phyloP scores from a whole-genome alignment of 1,140 invertebrate species.

The Neodiprion pinetum region DNA sequence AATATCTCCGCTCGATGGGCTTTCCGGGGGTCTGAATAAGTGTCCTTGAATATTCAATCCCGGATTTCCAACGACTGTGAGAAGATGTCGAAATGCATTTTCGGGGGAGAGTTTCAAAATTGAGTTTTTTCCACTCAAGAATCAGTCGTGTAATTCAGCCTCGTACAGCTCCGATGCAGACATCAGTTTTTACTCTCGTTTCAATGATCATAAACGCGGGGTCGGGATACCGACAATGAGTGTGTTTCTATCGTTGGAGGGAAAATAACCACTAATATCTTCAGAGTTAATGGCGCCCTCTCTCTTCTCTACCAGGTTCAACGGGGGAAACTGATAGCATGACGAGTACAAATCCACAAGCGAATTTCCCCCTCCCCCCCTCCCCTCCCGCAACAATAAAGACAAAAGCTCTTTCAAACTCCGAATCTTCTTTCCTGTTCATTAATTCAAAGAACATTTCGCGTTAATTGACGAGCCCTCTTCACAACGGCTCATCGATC shows the following conservation, averaged over 20 bases:
- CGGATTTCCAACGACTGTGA: not conserved
- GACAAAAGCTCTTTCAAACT: slow-evolving; percentile 2
- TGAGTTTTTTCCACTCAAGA: too few relatives aligned
- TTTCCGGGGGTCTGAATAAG: not conserved
- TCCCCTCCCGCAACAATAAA: not conserved
- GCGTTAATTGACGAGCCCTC: slow-evolving; percentile 1
- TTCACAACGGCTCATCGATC: not conserved
- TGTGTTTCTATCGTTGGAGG: too few relatives aligned
- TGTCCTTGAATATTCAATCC: not conserved
- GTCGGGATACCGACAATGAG: too few relatives aligned
- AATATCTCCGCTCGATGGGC: not conserved
- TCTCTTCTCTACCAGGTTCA: not conserved
- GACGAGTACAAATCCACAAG: not conserved
- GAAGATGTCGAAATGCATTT: not conserved
- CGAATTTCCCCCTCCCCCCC: too few relatives aligned
- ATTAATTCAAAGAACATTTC: not conserved
- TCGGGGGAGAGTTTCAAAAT: not conserved
- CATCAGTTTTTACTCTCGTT: too few relatives aligned
- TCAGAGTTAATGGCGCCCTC: not conserved
- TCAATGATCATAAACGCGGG: too few relatives aligned
- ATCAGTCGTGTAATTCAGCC: too few relatives aligned
- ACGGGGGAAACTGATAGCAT: not conserved
- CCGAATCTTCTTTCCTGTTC: slow-evolving; percentile 7
- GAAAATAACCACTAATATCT: not conserved
- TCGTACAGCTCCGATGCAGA: too few relatives aligned